Conservation (phyloP, 2,888 invertebrate genomes). For the Zonitis immaculata region DNA sequence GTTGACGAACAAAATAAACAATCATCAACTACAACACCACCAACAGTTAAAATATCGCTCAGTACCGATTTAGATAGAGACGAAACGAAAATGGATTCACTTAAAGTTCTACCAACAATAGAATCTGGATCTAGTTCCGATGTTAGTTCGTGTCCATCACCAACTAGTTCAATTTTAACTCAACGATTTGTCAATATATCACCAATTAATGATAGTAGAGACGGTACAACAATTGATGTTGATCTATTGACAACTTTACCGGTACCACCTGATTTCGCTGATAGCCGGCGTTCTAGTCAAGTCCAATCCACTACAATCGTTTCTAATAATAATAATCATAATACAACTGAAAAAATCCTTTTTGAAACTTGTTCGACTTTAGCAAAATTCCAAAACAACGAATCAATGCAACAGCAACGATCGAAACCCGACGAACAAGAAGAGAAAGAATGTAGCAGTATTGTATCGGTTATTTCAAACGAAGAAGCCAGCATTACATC, state of each 20-base stretch:
- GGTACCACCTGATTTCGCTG: conserved; percentile 78
- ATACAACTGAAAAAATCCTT: conserved; percentile 36
- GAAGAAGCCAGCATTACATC: conserved; percentile 69
- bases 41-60: conserved; percentile 41
- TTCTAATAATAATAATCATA: too few relatives aligned
- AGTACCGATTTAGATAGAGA: conserved; percentile 38
- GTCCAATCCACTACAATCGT: conserved; percentile 36
- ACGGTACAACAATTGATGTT: conserved; percentile 56
- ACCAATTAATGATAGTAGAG: conserved; percentile 60
- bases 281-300: conserved; percentile 66
- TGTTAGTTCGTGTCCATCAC: conserved; percentile 51
- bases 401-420: conserved; percentile 28
- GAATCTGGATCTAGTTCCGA: conserved; percentile 49
- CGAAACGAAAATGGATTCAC: conserved; percentile 41
- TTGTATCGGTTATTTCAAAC: conserved; percentile 60
- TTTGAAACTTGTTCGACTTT: conserved; percentile 40
- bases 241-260: conserved; percentile 58
- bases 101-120: conserved; percentile 48
- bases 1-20: conserved; percentile 56
- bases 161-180: conserved; percentile 47
- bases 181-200: conserved; percentile 59
- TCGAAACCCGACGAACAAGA: conserved; percentile 45
- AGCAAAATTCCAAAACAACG: conserved; percentile 20
- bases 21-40: conserved; percentile 34
- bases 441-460: conserved; percentile 57